These are phyloP conservation scores for Acanthurus tractus DNA, from an alignment of 2,797 vertebrate genomes.

Conservation along the genomic window DNA sequence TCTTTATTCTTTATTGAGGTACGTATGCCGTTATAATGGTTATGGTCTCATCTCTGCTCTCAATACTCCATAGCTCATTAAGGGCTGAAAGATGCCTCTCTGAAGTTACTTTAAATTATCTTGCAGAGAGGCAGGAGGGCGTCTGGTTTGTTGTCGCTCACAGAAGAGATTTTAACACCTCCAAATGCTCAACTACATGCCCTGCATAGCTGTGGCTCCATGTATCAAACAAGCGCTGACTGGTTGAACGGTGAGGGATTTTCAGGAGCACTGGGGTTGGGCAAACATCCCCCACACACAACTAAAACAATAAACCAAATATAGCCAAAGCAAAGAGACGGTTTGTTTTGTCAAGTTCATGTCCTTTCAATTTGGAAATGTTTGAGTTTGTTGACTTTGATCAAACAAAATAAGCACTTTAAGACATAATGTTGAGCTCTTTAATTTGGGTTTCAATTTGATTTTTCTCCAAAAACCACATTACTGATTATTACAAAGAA, in stretches of 20 bases:
- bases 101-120: slow-evolving; percentile 34
- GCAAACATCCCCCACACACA: slow-evolving; percentile 15
- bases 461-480: too few relatives aligned
- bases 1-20: slow-evolving; percentile 25
- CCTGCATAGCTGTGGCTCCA: slow-evolving; percentile 42
- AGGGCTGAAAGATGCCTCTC: slow-evolving; percentile 37
- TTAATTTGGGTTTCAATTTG: too few relatives aligned
- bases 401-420: slow-evolving; percentile 12
- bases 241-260: slow-evolving; percentile 41
- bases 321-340: slow-evolving; percentile 15
- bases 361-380: slow-evolving; percentile 5
- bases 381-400: slow-evolving; percentile 26
- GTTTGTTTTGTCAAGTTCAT: slow-evolving; percentile 30
- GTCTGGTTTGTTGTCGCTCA: slow-evolving; percentile 33
- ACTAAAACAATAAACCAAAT: slow-evolving; percentile 49
- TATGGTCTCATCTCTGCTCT: slow-evolving; percentile 36
- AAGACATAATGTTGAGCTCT: too few relatives aligned
- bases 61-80: slow-evolving; percentile 47
- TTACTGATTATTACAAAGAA: too few relatives aligned
- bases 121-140: slow-evolving; percentile 8
- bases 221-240: slow-evolving; percentile 44
- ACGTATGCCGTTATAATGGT: slow-evolving; percentile 25
- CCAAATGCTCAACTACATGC: slow-evolving; percentile 36
- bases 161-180: slow-evolving; percentile 33
- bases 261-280: slow-evolving; percentile 24